phyloP scores from a whole-genome alignment of 2,113 vertebrate genomes.

The Peromyscus maniculatus region DNA sequence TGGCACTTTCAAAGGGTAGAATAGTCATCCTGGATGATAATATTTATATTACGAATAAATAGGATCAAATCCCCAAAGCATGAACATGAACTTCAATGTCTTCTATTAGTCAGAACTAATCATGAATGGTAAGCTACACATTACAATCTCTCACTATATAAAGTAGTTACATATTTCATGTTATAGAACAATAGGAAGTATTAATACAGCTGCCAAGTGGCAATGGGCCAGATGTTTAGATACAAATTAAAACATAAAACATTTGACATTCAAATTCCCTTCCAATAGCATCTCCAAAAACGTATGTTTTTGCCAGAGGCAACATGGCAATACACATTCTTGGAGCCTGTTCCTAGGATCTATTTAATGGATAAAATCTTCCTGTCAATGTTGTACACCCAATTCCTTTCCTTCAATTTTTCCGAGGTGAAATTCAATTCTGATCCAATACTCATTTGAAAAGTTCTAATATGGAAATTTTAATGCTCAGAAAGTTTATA shows the following conservation, averaged over 20 bases:
- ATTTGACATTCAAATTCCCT: background rate
- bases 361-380: conserved; percentile 12
- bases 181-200: conserved; percentile 5
- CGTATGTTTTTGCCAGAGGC: background rate
- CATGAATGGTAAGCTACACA: background rate
- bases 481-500: background rate
- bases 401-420: background rate
- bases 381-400: background rate
- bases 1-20: conserved; percentile 8
- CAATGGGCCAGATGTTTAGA: conserved; percentile 31
- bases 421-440: conserved; percentile 24
- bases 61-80: background rate
- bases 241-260: conserved; percentile 46
- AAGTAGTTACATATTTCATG: conserved; percentile 16
- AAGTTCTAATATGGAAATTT: background rate
- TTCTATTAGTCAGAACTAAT: conserved; percentile 4
- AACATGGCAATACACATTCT: conserved; percentile 4
- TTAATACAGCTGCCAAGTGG: conserved; percentile 39
- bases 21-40: background rate
- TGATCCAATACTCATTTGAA: conserved; percentile 20
- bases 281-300: conserved; percentile 4
- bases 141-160: background rate
- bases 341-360: background rate
- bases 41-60: conserved; percentile 23
- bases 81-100: background rate